Conservation (phyloP, 2,888 invertebrate genomes). For the Charanyca ferruginea region DNA sequence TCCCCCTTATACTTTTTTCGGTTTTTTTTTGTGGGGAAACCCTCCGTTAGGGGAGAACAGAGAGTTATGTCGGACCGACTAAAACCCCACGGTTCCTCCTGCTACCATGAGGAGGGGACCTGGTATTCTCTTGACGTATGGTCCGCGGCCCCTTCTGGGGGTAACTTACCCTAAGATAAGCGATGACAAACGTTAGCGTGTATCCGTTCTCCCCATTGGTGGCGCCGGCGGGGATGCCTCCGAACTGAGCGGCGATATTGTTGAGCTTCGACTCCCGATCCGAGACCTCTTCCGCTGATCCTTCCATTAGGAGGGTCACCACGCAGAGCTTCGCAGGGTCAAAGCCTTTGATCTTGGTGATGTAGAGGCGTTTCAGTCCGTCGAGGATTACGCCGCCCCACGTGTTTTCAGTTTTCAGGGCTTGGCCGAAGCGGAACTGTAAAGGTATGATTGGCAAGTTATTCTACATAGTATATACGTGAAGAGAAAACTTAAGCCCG, state of each 20-base stretch:
- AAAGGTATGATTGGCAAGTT: not conserved
- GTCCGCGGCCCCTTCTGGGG: no score
- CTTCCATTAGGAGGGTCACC: constrained; percentile 98
- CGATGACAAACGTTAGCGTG: constrained; percentile 99
- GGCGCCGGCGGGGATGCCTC: constrained; percentile 97
- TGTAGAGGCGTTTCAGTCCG: constrained; percentile 95
- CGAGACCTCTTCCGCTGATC: constrained; percentile 93
- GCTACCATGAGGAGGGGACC: no score
- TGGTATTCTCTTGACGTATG: no score
- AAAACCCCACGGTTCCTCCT: no score
- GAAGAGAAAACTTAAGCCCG: no score
- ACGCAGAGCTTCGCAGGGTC: constrained; percentile 95
- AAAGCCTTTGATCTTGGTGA: constrained; percentile 97
- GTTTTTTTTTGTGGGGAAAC: no score
- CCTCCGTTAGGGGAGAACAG: no score
- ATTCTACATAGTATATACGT: no score
- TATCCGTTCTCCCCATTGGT: constrained; percentile 99
- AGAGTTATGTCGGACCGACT: no score
- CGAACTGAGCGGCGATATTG: constrained; percentile 93
- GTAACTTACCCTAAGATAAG: constrained; percentile 96
- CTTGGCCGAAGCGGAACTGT: constrained; percentile 97
- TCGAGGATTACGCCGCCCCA: constrained; percentile 94
- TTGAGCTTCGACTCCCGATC: constrained; percentile 92
- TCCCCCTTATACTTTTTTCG: no score
- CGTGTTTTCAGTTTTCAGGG: constrained; percentile 92